Conservation (phyloP, 2,797 vertebrate genomes). For the Notoglanidium macrostoma region DNA sequence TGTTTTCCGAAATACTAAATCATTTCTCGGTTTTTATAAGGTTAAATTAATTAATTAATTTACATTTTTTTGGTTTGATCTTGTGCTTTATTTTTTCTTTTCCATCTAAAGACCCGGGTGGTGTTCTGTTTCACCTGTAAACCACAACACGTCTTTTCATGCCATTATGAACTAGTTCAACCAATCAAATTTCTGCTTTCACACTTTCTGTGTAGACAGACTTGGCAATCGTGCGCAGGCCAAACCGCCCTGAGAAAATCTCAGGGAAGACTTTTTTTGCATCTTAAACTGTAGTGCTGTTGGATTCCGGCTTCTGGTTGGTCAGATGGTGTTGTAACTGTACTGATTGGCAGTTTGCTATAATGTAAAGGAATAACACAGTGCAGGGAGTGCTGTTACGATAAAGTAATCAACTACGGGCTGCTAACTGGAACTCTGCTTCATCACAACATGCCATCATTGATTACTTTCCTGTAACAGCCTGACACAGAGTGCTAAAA, state of each 20-base stretch:
- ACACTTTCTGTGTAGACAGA: not conserved
- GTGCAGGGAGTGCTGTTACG: not conserved
- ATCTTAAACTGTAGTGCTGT: not conserved
- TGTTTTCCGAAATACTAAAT: not conserved
- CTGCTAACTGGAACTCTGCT: not conserved
- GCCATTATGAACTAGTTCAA: not conserved
- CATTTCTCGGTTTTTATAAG: not conserved
- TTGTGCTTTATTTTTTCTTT: not conserved
- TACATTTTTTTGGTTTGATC: not conserved
- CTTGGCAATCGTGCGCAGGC: not conserved
- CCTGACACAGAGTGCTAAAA: not conserved
- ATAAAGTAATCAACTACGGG: not conserved
- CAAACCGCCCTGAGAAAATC: not conserved
- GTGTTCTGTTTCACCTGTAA: not conserved
- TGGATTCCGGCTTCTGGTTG: not conserved
- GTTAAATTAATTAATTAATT: not conserved
- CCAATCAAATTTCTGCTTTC: not conserved
- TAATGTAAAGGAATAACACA: not conserved
- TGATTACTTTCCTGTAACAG: constrained; percentile 6
- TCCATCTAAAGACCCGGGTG: not conserved
- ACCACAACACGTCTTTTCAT: not conserved
- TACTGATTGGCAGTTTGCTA: not conserved
- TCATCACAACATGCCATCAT: not conserved
- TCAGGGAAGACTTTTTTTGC: not conserved
- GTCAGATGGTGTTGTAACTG: not conserved